A percentile compares a stretch with the other conserved stretches of the same genome.
Evolutionary conservation across 2,113 vertebrate species (phyloP).

Genomic region (Ramphastos sulfuratus): DNA sequence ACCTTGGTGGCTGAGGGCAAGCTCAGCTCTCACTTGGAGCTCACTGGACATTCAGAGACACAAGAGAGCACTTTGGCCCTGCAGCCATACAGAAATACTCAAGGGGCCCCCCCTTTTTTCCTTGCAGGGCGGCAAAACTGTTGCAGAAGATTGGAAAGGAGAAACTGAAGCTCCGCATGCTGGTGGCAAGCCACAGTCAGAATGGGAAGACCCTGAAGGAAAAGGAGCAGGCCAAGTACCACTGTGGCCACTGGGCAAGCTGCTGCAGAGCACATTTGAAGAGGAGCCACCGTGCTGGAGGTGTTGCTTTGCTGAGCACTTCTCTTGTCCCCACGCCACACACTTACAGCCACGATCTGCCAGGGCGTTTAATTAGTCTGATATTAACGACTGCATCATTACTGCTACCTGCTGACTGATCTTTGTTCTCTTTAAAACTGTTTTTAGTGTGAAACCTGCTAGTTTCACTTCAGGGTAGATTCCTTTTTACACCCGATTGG

Average conservation of each 20-base stretch:
- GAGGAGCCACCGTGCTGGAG: fast-evolving
- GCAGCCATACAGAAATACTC: background rate
- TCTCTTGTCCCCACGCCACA: background rate
- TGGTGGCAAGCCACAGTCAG: background rate
- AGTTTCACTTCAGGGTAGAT: background rate
- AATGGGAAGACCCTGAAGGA: background rate
- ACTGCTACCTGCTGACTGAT: background rate
- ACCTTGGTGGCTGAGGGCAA: background rate
- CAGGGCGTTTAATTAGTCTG: background rate
- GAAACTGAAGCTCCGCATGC: background rate
- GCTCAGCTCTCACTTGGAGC: background rate
- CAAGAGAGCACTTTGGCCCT: background rate
- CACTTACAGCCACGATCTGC: background rate
- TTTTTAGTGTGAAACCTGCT: background rate
- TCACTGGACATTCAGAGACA: background rate
- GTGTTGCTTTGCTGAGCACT: background rate
- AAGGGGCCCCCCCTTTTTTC: background rate
- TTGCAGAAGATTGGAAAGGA: background rate
- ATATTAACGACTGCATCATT: background rate
- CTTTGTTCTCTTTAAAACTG: background rate
- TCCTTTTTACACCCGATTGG: background rate
- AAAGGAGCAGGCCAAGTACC: background rate
- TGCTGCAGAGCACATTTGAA: background rate
- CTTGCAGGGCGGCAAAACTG: background rate
- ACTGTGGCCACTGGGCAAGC: background rate